phyloP scores from a whole-genome alignment of 2,113 vertebrate genomes.

The Mesitornis unicolor region DNA sequence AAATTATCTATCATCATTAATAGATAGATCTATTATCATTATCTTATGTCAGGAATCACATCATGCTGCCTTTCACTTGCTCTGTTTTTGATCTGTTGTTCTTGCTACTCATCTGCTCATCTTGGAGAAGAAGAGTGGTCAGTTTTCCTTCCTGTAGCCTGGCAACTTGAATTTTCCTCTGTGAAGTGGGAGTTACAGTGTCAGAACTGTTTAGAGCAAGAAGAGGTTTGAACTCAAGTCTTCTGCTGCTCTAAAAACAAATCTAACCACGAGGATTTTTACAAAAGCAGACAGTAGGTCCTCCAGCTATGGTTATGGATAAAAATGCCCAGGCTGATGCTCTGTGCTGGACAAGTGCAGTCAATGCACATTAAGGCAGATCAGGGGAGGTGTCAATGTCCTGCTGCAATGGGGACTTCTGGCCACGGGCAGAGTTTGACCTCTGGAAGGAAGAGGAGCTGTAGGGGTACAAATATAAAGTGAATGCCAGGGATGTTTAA shows the following conservation, averaged over 20 bases:
- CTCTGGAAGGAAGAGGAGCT: not conserved
- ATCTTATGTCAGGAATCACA: no score
- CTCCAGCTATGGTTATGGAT: not conserved
- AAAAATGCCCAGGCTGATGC: not conserved
- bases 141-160: not conserved
- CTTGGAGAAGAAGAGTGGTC: not conserved
- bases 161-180: not conserved
- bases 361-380: not conserved
- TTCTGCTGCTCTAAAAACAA: not conserved
- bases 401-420: not conserved
- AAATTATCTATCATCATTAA: not conserved
- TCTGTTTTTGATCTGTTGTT: not conserved
- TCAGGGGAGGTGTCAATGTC: not conserved
- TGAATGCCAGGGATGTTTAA: not conserved
- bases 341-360: not conserved
- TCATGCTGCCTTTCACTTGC: not conserved
- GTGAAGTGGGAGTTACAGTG: not conserved
- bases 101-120: not conserved
- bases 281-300: not conserved
- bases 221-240: not conserved
- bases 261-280: not conserved
- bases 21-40: no score
- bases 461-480: not conserved
- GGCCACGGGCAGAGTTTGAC: not conserved
- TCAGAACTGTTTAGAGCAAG: not conserved